Base-by-base conservation (phyloP, 2,797 vertebrate species). In the Crenuchus spilurus region DNA sequence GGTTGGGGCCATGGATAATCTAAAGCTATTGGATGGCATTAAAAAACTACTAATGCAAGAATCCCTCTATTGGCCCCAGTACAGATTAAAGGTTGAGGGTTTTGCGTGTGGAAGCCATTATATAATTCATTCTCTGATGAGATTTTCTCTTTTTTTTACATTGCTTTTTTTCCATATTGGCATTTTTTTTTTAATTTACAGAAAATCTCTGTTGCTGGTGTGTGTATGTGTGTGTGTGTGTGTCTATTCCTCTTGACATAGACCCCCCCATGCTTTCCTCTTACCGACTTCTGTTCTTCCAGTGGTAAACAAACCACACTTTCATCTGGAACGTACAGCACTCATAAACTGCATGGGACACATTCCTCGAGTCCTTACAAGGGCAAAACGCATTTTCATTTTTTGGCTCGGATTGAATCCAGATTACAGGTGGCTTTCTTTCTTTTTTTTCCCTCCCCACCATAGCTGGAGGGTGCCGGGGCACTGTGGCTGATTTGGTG, bases 41-140 rank as follows among this genome's bases (percentile, higher is more conserved):
- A 88, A 89, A 83, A 79, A 78, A 74, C 74, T 69, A 5, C 74
- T 84, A 89, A 91, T 89, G 85, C 85, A 90, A 86, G 88, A 91
- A 88, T 87, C 84, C 80, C 86, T 85, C 76, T 72, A 78, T 80
- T 85, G 85, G 86, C 74, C 78, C 26, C 64, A 81, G 81, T 77
- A 75, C 89, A 90, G 89, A 91, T 92, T 90, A 91, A 85, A 88
- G 85, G 83, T 77, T 74, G 70, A 35, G 76, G 85, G 87, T 13
- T 85, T 89, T 85, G 85, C 82, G 74, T 88, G 87, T 80, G 81
- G 83, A 87, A 79, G 77, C 83, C 82, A 84, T 92, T 90, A 91
- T 89, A 89, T 91, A 89, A 90, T 90, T 90, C 81, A 89, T 89
- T 90, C 87, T 88, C 86, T 84, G 84, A 90, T 89, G 83, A 90